Base-by-base conservation (phyloP, 92 coral and sea anemone genomes). In the Scolanthus callimorphus region DNA sequence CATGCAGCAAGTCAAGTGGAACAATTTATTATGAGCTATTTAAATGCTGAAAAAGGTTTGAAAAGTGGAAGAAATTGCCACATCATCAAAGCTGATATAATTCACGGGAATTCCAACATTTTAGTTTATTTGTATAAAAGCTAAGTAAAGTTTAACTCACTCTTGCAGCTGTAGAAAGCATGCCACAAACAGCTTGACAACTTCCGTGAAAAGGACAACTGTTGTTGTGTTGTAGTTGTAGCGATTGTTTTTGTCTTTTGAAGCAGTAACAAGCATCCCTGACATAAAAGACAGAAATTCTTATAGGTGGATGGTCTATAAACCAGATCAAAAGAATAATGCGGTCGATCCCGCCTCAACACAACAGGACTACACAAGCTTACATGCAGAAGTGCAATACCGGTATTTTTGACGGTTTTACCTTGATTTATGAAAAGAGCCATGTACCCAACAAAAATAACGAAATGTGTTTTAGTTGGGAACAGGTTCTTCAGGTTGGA, bases 231-330 rank as follows among this genome's bases (percentile, higher is more conserved):
- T 89, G 39, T 89, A 94, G 0, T 84, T 25, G 65, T 89, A 94
- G 9, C 65, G 75, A 56, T 79, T 71, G 20, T 70, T 49, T 29
- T 74, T 70, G 63, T 89, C 95, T 48, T 85, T 94, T 1, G 99
- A 70, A 2, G 99, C 96, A 0, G 97, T 84, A n/a, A 94, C 78
- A 23, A 94, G 95, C 24, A 94, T 77, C 13, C 99, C 99, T 94
- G 70, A 1, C 13, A 30, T 31, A 57, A 44, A 22, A 52, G 22
- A 76, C 41, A 39, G 15, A 34, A 6, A 34, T 6, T 34, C 15
- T 34, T 15, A 15, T 6, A 34, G 15, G 6, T 6, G 41, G 15
- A 34, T n/a, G n/a, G n/a, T n/a, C n/a, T n/a, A n/a, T n/a, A n/a
- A n/a, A n/a, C n/a, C n/a, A n/a, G n/a, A n/a, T n/a, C n/a, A n/a